These are phyloP conservation scores for Aulostomus chinensis DNA, from an alignment of 2,797 vertebrate species.

Conservation along the genomic window DNA sequence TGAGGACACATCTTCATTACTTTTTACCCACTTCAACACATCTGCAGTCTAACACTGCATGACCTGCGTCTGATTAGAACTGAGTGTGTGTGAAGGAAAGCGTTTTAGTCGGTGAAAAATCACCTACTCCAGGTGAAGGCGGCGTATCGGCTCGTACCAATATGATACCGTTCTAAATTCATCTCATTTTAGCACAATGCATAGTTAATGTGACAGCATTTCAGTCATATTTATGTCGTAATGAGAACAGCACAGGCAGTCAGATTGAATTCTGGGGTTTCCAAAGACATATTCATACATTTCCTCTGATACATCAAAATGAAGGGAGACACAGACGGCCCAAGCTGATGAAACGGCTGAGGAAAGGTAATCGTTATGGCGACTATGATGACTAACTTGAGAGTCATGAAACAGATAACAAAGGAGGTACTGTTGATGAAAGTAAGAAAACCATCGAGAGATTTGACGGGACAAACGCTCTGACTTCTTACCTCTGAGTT, in stretches of 20 bases:
- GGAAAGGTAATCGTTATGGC: too few species aligned
- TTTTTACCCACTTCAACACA: not conserved
- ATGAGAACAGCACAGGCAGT: not conserved
- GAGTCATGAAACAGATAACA: too few species aligned
- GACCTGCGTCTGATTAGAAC: conserved; percentile 23
- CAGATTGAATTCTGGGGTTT: conserved; percentile 3
- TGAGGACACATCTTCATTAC: conserved; percentile 17
- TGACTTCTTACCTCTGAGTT: too few species aligned
- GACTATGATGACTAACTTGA: too few species aligned
- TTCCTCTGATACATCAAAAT: conserved; percentile 26
- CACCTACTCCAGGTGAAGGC: not conserved
- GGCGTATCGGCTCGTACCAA: not conserved
- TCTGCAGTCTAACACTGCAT: not conserved
- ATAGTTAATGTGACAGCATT: conserved; percentile 17
- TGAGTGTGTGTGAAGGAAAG: conserved; percentile 2
- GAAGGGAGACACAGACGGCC: too few species aligned
- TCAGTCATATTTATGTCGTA: conserved; percentile 6
- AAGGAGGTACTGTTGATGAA: too few species aligned
- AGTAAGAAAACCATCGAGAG: too few species aligned
- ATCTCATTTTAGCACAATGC: conserved; percentile 24
- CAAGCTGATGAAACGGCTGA: too few species aligned
- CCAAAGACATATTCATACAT: conserved; percentile 26
- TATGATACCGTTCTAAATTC: too few species aligned
- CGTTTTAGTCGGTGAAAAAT: conserved; percentile 5
- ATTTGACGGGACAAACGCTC: too few species aligned